Base-by-base conservation (phyloP, 2,888 invertebrate species). In the Lasioglossum oenotherae region DNA sequence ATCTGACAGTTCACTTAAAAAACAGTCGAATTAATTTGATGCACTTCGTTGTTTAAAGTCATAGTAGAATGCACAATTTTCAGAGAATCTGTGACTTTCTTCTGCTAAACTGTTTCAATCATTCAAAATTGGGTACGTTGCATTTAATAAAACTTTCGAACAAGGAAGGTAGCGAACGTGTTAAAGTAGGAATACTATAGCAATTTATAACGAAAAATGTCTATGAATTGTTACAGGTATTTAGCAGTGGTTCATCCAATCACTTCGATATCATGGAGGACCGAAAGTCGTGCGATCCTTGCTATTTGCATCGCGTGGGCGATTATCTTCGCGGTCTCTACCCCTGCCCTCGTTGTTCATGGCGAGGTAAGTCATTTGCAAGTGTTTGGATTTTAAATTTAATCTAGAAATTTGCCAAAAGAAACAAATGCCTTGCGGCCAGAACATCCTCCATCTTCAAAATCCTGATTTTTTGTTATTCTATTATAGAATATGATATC, bases 201-300 rank as follows among this genome's bases (percentile, higher is more conserved):
- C 10, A 38, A 23, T 69, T 35, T 19, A 4, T 23, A 69, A n/a
- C 19, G 4, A 60, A 8, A 35, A 57, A 72, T 53, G 14, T 23
- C 6, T 64, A 78, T 49, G 35, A 38, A 44, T 79, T 74, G 60
- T 78, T 82, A 4, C 86, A 95, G 95, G 88, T 99, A 98, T 94
- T 96, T 99, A 95, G 99, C 99, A 49, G 99, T 99, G 3, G 99
- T 99, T 2, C 98, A 98, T 95, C 99, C 99, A 5, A 98, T 99
- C 89, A 97, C 97, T 0, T 98, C 98, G 76, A 98, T 98, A 97
- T 97, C 98, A 0, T 96, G 98, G 89, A 96, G 98, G 81, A 98
- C 98, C 3, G 98, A 98, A 93, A 96, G 96, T 86, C 98, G 98
- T 94, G 98, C 98, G 23, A 96, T 97, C 89, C 95, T 97, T 80